Evolutionary conservation across 2,113 vertebrate genomes (phyloP), one percentile per base, ranked within the genome.

Genomic region (Microtus oregoni): DNA sequence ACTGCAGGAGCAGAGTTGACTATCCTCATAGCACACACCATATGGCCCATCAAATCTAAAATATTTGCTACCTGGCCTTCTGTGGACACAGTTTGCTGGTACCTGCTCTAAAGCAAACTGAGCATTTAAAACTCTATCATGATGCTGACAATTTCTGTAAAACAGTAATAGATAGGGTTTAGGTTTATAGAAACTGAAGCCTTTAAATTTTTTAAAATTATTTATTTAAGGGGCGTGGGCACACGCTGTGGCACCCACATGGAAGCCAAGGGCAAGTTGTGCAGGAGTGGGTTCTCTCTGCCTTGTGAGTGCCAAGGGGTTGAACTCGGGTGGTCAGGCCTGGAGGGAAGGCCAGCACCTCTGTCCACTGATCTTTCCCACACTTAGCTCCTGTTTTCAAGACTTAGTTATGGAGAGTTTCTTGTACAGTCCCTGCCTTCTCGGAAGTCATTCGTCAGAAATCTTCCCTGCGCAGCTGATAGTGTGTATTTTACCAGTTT

Each of bases 41-140:
- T 50, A 28, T 58, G 50, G 67, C 47, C 70, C 24, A 32, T 63
- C 41, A 83, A 70, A 17, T 68, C 58, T 58, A 63, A 91, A 89
- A 41, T 89, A 82, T 44, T 75, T 87, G 47, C 52, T 75, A 6
- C 61, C 20, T 77, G 58, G 22, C 28, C 77, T 38, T 95, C 78
- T 89, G 87, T 26, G 28, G 70, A 82, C 35, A 65, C 35, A 65
- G 70, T 83, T 83, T 89, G 38, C 55, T 78, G 32, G 82, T 6
- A 5, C 28, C 38, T 91, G 13, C 50, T 83, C 61, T 91, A 88
- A 92, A 87, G 38, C 28, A 86, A 81, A 81, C 44, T 63, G 63
- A 52, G 35, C 81, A 76, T 58, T 63, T 95, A 87, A 96, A 94
- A 78, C 17, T 86, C 70, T 89, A 10, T 87, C 91, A 67, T 58